phyloP scores from a whole-genome alignment of 35 echinoderm and acorn worm genomes.

The Amphiura filiformis region DNA sequence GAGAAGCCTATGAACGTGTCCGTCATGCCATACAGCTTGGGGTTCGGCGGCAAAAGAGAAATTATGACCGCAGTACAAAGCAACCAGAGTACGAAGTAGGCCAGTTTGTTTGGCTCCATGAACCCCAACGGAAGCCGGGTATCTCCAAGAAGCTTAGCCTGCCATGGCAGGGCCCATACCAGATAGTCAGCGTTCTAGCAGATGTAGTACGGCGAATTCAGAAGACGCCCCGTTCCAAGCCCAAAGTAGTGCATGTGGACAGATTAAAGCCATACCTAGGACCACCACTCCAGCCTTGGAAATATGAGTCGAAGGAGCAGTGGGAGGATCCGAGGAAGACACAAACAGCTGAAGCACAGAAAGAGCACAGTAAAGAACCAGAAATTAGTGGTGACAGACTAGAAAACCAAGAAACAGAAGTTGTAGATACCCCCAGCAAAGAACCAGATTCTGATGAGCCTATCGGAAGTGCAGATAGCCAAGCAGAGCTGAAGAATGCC shows the following conservation, averaged over 20 bases:
- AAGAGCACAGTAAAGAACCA: too few relatives aligned
- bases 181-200: slow-evolving; percentile 13
- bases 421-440: too few relatives aligned
- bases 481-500: too few relatives aligned
- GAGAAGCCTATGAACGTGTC: background rate
- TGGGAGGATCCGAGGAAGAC: too few relatives aligned
- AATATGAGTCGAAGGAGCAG: too few relatives aligned
- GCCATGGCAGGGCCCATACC: slow-evolving; percentile 44
- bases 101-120: slow-evolving; percentile 50
- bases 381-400: too few relatives aligned
- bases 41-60: slow-evolving; percentile 19
- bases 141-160: slow-evolving; percentile 29
- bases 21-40: background rate
- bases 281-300: too few relatives aligned
- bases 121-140: slow-evolving; percentile 16
- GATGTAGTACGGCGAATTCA: slow-evolving; percentile 51
- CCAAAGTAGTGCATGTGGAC: slow-evolving; percentile 46
- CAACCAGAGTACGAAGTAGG: background rate
- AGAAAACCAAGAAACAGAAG: too few relatives aligned
- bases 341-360: too few relatives aligned
- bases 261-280: slow-evolving; percentile 21
- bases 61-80: slow-evolving; percentile 23
- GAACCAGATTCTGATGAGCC: too few relatives aligned
- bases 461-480: too few relatives aligned
- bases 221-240: background rate